Conservation (phyloP, 2,888 invertebrate species). For the Melanotus villosus region DNA sequence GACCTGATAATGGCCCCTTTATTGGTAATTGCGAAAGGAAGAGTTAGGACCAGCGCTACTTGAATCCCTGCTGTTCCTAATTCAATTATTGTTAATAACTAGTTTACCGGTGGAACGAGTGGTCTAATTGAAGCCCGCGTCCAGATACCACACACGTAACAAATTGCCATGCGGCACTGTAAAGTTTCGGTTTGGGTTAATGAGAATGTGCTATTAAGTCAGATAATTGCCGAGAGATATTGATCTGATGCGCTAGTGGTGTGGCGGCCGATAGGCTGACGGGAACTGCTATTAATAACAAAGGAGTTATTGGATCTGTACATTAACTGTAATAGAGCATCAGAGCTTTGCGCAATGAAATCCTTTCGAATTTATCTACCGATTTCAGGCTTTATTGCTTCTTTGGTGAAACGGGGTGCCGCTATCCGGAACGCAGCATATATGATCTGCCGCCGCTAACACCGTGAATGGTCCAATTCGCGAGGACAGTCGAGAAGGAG, state of each 20-base stretch:
- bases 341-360: conserved; percentile 63
- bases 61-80: conserved; percentile 50
- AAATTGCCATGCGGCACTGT: conserved; percentile 44
- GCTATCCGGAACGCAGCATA: conserved; percentile 48
- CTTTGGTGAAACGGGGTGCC: conserved; percentile 56
- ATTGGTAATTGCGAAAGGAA: conserved; percentile 61
- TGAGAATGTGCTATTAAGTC: conserved; percentile 64
- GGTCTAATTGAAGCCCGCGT: conserved; percentile 50
- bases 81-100: conserved; percentile 61
- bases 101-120: conserved; percentile 54
- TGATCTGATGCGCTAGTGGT: conserved; percentile 64
- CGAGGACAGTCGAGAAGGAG: conserved; percentile 48
- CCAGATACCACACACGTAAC: conserved; percentile 42
- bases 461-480: conserved; percentile 52
- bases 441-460: conserved; percentile 50
- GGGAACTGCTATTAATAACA: conserved; percentile 65
- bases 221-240: conserved; percentile 64
- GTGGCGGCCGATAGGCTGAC: conserved; percentile 62
- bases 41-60: conserved; percentile 55
- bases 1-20: conserved; percentile 56
- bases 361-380: conserved; percentile 66
- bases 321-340: conserved; percentile 65
- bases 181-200: conserved; percentile 61
- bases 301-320: conserved; percentile 66
- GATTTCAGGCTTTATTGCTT: conserved; percentile 65